These are phyloP conservation scores for Mesorhabditis belari DNA, from an alignment of 2,888 invertebrate species.

Conservation along the genomic window DNA sequence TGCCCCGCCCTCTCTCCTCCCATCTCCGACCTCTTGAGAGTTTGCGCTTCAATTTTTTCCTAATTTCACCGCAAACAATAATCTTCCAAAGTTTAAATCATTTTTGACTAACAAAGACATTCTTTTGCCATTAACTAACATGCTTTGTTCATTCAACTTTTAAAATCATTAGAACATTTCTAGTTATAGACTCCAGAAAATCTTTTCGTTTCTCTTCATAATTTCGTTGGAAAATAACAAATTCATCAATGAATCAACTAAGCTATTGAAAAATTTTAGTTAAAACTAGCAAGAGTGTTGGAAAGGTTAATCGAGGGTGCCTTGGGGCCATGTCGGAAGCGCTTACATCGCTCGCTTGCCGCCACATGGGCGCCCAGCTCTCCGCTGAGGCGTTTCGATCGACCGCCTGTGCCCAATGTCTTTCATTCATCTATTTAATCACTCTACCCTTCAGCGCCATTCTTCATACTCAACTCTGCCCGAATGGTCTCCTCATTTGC, in stretches of 20 bases:
- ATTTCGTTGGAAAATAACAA: no score
- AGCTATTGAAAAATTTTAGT: no score
- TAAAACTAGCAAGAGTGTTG: no score
- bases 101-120: no score
- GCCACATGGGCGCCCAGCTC: background rate
- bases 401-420: background rate
- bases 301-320: no score
- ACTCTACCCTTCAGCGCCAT: background rate
- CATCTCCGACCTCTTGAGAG: background rate
- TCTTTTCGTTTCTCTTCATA: no score
- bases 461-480: background rate
- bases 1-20: background rate
- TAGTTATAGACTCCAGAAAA: no score
- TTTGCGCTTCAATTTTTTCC: background rate
- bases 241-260: no score
- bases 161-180: no score
- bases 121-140: background rate
- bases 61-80: background rate
- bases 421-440: background rate
- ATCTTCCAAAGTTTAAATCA: background rate
- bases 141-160: background rate
- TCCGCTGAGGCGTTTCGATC: background rate
- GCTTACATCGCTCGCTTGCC: no score
- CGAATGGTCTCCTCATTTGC: constrained; percentile 20
- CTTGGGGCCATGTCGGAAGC: no score